A percentile compares a stretch with the other conserved stretches of the same genome.
phyloP scores from a whole-genome alignment of 2,797 vertebrate species.

The Paguma larvata region DNA sequence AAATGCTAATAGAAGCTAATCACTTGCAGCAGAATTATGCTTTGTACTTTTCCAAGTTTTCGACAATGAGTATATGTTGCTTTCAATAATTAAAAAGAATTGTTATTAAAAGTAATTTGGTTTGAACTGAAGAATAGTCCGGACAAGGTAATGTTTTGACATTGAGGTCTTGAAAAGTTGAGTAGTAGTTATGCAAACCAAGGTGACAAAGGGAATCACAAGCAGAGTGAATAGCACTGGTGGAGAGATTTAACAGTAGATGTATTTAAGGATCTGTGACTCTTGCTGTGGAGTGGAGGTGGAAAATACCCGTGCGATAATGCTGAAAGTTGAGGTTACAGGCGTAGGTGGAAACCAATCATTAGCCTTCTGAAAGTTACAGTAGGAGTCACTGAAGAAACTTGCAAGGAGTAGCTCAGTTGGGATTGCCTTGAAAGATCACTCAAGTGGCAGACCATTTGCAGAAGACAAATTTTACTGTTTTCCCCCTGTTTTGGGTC shows the following conservation, averaged over 20 bases:
- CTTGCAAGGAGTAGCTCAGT: neutral
- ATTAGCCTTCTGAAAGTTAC: neutral
- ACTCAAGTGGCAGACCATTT: neutral
- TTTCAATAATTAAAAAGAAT: slow-evolving; percentile 7
- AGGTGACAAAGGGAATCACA: neutral
- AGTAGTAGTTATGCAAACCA: neutral
- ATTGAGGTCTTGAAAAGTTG: neutral
- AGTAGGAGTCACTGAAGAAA: neutral
- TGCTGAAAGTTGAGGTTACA: neutral
- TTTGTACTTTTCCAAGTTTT: neutral
- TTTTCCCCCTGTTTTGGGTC: neutral
- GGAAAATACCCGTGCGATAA: neutral
- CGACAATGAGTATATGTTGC: neutral
- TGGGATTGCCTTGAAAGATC: neutral
- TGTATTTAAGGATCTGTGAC: neutral
- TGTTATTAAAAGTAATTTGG: neutral
- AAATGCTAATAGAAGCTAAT: neutral
- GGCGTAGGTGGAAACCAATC: neutral
- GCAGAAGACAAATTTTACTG: neutral
- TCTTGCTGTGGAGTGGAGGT: neutral
- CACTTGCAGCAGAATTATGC: neutral
- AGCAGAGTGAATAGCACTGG: neutral
- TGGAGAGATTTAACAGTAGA: neutral
- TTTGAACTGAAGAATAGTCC: neutral
- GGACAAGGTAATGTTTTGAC: neutral